phyloP scores from a whole-genome alignment of 2,797 vertebrate species.

The Sparus aurata region DNA sequence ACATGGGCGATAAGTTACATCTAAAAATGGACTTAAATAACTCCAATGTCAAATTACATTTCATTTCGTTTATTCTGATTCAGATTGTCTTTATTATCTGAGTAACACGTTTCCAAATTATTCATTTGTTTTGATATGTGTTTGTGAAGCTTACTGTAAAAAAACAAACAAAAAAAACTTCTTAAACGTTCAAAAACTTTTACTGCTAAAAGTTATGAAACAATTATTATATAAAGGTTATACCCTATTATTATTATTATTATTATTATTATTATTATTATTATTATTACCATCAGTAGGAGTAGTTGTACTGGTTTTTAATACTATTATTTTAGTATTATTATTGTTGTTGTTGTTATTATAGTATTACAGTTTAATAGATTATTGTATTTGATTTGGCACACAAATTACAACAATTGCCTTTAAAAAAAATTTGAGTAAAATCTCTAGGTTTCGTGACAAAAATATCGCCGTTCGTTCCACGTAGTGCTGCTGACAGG shows the following conservation, averaged over 20 bases:
- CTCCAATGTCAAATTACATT: neutral
- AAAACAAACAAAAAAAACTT: neutral
- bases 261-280: conserved; percentile 15
- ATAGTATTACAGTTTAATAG: too few species aligned
- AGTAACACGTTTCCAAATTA: neutral
- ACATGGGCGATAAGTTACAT: neutral
- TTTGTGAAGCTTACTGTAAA: neutral
- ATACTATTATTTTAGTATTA: too few species aligned
- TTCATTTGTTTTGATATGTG: neutral
- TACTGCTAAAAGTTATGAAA: neutral
- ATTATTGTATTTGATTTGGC: too few species aligned
- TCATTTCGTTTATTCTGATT: neutral
- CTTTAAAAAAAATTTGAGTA: neutral
- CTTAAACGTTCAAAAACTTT: neutral
- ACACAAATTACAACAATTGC: too few species aligned
- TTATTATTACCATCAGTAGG: neutral
- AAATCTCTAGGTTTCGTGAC: neutral
- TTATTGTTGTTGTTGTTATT: too few species aligned
- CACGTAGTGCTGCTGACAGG: conserved; percentile 6
- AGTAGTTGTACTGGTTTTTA: too few species aligned
- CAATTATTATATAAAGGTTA: neutral
- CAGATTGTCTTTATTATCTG: neutral
- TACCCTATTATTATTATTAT: neutral
- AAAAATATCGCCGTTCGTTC: neutral
- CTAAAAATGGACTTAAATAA: neutral